Evolutionary conservation across 2,113 vertebrate genomes (phyloP).

Genomic region (Mus musculus): GRCm39 chr12:109449001-109449500

Average conservation of each 20-base stretch:
- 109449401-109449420: neutral
- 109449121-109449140: neutral
- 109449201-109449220: neutral
- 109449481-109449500: neutral
- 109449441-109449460: neutral
- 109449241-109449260: accelerated
- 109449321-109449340: too few relatives aligned
- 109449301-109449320: too few relatives aligned
- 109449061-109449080: neutral
- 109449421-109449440: neutral
- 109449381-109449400: too few relatives aligned
- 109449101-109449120: neutral
- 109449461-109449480: neutral
- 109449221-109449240: accelerated
- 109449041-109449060: neutral
- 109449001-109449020: neutral
- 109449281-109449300: too few relatives aligned
- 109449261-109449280: neutral
- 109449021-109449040: neutral
- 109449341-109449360: neutral
- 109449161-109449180: accelerated
- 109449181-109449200: too few relatives aligned
- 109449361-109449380: neutral
- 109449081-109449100: neutral
- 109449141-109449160: neutral